Evolutionary conservation across 2,888 invertebrate genomes (phyloP).

Genomic region (Ariolimax columbianus): DNA sequence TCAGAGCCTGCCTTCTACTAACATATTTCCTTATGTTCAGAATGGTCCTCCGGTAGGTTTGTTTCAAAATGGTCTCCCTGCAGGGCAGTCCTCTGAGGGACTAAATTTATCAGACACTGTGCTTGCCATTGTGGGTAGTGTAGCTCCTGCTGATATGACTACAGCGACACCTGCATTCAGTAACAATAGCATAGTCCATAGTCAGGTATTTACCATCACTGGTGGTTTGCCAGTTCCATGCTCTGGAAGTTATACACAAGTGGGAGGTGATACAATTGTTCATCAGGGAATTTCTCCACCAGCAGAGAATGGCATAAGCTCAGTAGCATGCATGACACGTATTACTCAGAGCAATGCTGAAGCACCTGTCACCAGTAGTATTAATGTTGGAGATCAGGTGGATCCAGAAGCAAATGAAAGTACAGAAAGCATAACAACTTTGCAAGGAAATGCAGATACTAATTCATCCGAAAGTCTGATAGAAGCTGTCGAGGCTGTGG

Average conservation of each 20-base stretch:
- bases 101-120: slow-evolving; percentile 21
- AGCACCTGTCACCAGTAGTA: neutral
- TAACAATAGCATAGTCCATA: neutral
- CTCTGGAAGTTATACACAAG: slow-evolving; percentile 38
- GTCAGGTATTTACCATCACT: neutral
- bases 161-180: slow-evolving; percentile 14
- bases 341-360: neutral
- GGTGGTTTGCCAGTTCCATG: slow-evolving; percentile 36
- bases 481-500: slow-evolving; percentile 42
- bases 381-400: slow-evolving; percentile 12
- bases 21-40: slow-evolving; percentile 49
- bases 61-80: slow-evolving; percentile 15
- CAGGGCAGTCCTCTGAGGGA: slow-evolving; percentile 22
- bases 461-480: slow-evolving; percentile 18
- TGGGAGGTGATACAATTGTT: slow-evolving; percentile 8
- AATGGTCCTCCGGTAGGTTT: slow-evolving; percentile 29
- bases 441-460: slow-evolving; percentile 17
- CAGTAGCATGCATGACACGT: neutral
- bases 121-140: neutral
- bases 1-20: slow-evolving; percentile 46
- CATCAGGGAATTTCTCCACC: slow-evolving; percentile 13
- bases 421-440: slow-evolving; percentile 41
- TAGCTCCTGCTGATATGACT: slow-evolving; percentile 8
- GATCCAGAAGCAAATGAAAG: slow-evolving; percentile 37
- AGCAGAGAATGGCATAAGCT: slow-evolving; percentile 7